These are phyloP conservation scores for Crematogaster levior DNA, from an alignment of 2,888 invertebrate genomes.

Conservation along the genomic window DNA sequence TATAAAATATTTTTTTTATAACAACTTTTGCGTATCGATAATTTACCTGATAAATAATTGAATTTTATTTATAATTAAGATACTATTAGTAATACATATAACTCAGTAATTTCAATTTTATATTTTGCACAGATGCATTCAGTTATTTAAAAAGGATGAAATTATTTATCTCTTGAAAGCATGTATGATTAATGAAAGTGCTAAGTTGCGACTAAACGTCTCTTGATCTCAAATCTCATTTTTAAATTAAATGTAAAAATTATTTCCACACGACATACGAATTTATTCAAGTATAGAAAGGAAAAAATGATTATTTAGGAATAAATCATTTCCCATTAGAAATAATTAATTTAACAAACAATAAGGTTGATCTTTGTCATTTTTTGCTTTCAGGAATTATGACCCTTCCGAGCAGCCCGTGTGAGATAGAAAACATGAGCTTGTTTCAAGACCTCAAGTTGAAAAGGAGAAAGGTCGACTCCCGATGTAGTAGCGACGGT, in stretches of 20 bases:
- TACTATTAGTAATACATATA: not conserved
- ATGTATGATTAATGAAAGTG: not conserved
- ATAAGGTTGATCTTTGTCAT: slow-evolving; percentile 28
- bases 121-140: not conserved
- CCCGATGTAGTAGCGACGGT: slow-evolving; percentile 98
- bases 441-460: slow-evolving; percentile 99
- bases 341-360: not conserved
- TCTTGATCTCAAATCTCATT: not conserved
- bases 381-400: slow-evolving; percentile 92
- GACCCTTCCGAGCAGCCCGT: slow-evolving; percentile 99
- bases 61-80: not conserved
- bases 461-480: slow-evolving; percentile 98
- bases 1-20: not conserved
- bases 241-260: not conserved
- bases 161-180: not conserved
- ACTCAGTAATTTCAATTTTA: not conserved
- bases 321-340: not conserved
- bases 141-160: slow-evolving; percentile 3
- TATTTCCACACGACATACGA: not conserved
- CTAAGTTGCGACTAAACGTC: not conserved
- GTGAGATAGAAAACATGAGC: slow-evolving; percentile 99
- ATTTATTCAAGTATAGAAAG: not conserved
- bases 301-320: not conserved
- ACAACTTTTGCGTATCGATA: not conserved
- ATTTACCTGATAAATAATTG: not conserved